A percentile compares a stretch with the other conserved stretches of the same genome.
Conservation (phyloP, 1,140 invertebrate species). For the Cydia strobilella region DNA sequence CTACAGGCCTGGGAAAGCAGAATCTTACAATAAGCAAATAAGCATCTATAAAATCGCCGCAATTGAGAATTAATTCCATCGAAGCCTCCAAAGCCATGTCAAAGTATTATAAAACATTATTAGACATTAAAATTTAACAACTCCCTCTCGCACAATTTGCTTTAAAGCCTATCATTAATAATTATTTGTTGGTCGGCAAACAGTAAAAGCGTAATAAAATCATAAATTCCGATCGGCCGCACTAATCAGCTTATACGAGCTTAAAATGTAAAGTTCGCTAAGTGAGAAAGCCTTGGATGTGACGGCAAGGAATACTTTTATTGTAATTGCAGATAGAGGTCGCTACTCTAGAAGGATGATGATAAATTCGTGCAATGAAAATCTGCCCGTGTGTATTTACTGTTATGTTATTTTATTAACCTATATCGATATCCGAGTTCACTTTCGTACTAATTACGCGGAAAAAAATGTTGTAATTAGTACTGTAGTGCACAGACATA, state of each 20-base stretch:
- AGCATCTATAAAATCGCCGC: conserved; percentile 9
- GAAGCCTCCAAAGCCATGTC: conserved; percentile 24
- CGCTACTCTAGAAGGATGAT: no score
- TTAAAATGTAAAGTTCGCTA: conserved; percentile 33
- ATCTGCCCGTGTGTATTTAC: no score
- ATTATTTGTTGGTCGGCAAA: conserved; percentile 28
- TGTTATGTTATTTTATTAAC: no score
- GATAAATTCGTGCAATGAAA: no score
- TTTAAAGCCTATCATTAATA: conserved; percentile 32
- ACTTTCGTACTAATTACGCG: no score
- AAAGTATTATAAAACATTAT: conserved; percentile 33
- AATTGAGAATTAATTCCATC: conserved; percentile 25
- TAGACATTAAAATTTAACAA: conserved; percentile 30
- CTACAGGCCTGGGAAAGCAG: not conserved
- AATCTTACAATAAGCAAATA: not conserved
- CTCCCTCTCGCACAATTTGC: conserved; percentile 30
- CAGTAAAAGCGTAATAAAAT: conserved; percentile 33
- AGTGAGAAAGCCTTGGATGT: not conserved
- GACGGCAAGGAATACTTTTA: not conserved
- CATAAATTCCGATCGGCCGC: conserved; percentile 24
- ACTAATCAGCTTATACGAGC: conserved; percentile 32
- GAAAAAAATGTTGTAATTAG: no score
- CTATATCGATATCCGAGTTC: no score
- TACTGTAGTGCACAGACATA: no score
- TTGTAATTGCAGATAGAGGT: no score